Base-by-base conservation (phyloP, 2,888 invertebrate species). In the Amiota mariae region DNA sequence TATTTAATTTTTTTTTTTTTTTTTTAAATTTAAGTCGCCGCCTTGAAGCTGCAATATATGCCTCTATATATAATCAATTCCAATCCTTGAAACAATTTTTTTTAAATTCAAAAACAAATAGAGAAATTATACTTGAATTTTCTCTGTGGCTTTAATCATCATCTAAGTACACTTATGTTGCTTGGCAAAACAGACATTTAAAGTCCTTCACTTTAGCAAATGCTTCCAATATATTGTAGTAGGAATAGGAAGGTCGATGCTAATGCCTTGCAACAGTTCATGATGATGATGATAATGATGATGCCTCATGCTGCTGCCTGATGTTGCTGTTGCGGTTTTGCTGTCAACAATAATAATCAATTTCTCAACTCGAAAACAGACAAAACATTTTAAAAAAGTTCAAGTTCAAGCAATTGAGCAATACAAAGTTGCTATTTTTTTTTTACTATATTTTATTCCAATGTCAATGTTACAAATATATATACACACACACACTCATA, bases 291-390 rank as follows among this genome's bases (percentile, higher is more conserved):
- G 36, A n/a, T 6, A 15, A 9, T 57, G 24, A 2, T 36, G 36
- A 36, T 36, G 36, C 36, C 36, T 2, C 36, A 36, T 36, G 36
- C 46, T 63, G 36, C 63, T 24, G 24, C 24, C 24, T 24, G 24
- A 24, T 24, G 24, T 3, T 24, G 24, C 24, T 66, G 63, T 46
- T 36, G 36, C 8, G 24, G 64, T 20, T 24, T 57, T 15, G 18
- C 64, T 66, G 67, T 51, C 67, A 68, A 24, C 24, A 68, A 68
- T 68, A 68, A 68, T 68, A 68, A 68, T 68, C 67, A 68, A 68
- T 68, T 68, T 68, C n/a, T 51, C 47, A 68, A 49, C 64, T 10
- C 56, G 18, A 66, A 12, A 48, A 8, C 47, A 66, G 11, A 66
- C n/a, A 18, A 66, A 15, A 15, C 47, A 15, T 15, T 46, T 46